Evolutionary conservation across 2,888 invertebrate genomes (phyloP), one percentile per base, ranked within the genome.

Genomic region (Helleia helle): DNA sequence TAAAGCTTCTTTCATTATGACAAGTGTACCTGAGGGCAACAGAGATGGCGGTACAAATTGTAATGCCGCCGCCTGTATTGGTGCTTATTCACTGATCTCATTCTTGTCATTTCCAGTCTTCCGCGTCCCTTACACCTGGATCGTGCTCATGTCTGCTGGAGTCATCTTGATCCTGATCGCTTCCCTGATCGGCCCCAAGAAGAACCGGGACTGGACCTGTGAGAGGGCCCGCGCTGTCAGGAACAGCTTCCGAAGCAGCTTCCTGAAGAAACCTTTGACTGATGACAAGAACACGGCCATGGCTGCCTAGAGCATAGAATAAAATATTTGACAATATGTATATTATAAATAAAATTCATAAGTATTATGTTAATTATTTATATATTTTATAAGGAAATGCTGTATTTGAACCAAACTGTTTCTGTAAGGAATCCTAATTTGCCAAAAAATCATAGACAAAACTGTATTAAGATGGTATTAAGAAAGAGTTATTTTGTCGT

Each of bases 131-230:
- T 50, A 52, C 30, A 38, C 57, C 8, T 49, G 62, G 48, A 26
- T 59, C 9, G 7, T 55, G 2, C 9, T 68, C n/a, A 38, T 55
- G 25, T 13, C 59, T 1, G 1, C 62, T 0, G 46, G 50, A 2
- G 3, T 71, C 7, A 4, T 50, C 0, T 13, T 67, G 13, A 14
- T 61, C 0, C 1, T 61, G 1, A 3, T 57, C 6, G 57, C 52
- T 0, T 37, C 50, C 1, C 42, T 62, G 2, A 26, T 68, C 7
- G 49, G 58, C 0, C 61, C 70, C 13, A 66, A 64, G 53, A 65
- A 53, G 44, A 64, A 65, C 52, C 59, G 79, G 2, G 43, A 58
- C n/a, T 71, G 74, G 71, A 65, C 69, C 0, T 48, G 46, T 39
- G 8, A 39, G 0, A 56, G 62, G 25, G 62, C 65, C 1, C 26